These are phyloP conservation scores for Planococcus citri DNA, from an alignment of 1,140 invertebrate genomes.

Conservation along the genomic window DNA sequence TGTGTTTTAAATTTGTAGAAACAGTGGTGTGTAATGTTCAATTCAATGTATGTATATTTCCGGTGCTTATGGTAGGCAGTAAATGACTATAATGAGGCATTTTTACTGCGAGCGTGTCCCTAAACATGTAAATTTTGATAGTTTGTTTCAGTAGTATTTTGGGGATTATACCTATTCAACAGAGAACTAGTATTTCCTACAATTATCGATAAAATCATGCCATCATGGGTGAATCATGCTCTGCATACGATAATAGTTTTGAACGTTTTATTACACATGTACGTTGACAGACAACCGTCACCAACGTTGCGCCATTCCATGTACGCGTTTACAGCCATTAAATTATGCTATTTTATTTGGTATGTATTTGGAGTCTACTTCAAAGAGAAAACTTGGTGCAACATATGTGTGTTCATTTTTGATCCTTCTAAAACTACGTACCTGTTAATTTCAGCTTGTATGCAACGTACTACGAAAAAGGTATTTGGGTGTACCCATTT, in stretches of 20 bases:
- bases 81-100: too few relatives aligned
- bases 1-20: too few relatives aligned
- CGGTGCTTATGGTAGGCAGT: too few relatives aligned
- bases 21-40: too few relatives aligned
- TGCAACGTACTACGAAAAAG: constrained; percentile 21
- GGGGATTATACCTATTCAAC: constrained; percentile 50
- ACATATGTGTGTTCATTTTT: too few relatives aligned
- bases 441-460: constrained; percentile 15
- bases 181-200: constrained; percentile 52
- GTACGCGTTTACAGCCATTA: neutral
- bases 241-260: constrained; percentile 52
- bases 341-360: constrained; percentile 15
- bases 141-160: constrained; percentile 53
- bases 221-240: constrained; percentile 55
- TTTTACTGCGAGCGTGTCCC: too few relatives aligned
- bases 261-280: constrained; percentile 53
- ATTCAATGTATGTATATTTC: too few relatives aligned
- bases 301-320: constrained; percentile 33
- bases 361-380: constrained; percentile 13
- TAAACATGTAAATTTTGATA: too few relatives aligned
- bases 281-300: constrained; percentile 55
- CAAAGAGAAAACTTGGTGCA: neutral
- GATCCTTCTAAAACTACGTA: too few relatives aligned
- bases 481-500: constrained; percentile 22
- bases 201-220: constrained; percentile 45